Conservation (phyloP, 2,888 invertebrate species). For the Synergus itoensis region DNA sequence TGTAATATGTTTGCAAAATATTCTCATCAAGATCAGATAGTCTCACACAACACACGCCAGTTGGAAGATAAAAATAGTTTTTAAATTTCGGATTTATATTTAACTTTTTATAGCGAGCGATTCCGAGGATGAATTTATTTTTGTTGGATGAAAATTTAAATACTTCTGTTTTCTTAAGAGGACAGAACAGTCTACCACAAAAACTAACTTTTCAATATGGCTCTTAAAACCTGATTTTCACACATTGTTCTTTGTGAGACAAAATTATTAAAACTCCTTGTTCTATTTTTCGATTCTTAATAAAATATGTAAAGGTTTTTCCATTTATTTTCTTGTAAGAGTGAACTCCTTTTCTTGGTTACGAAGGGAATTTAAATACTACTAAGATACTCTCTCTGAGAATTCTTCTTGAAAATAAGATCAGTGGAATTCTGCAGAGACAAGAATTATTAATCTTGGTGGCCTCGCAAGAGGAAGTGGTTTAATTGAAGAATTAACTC, state of each 20-base stretch:
- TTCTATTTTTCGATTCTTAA: too few species aligned
- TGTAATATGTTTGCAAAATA: conserved; percentile 29
- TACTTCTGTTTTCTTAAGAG: neutral
- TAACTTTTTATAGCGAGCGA: conserved; percentile 35
- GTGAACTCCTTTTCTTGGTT: neutral
- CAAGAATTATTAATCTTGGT: conserved; percentile 63
- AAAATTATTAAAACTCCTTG: too few species aligned
- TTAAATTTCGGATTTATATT: conserved; percentile 37
- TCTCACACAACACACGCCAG: conserved; percentile 6
- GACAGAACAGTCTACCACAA: neutral
- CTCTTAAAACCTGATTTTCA: neutral
- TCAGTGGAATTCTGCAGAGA: conserved; percentile 44
- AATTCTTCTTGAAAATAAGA: neutral
- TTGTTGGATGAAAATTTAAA: conserved; percentile 9
- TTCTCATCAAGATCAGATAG: conserved; percentile 26
- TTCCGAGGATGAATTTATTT: conserved; percentile 15
- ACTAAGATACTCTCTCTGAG: neutral
- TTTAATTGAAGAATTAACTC: conserved; percentile 69
- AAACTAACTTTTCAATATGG: neutral
- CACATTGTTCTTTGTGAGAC: neutral
- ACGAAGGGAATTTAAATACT: neutral
- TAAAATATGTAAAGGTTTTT: neutral
- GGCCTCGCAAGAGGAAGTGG: conserved; percentile 63
- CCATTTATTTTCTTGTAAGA: neutral
- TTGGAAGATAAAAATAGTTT: conserved; percentile 29